Percentiles rank a stretch among this genome's conserved stretches.
Conservation (phyloP, 2,888 invertebrate species). For the Diabrotica balteata region DNA sequence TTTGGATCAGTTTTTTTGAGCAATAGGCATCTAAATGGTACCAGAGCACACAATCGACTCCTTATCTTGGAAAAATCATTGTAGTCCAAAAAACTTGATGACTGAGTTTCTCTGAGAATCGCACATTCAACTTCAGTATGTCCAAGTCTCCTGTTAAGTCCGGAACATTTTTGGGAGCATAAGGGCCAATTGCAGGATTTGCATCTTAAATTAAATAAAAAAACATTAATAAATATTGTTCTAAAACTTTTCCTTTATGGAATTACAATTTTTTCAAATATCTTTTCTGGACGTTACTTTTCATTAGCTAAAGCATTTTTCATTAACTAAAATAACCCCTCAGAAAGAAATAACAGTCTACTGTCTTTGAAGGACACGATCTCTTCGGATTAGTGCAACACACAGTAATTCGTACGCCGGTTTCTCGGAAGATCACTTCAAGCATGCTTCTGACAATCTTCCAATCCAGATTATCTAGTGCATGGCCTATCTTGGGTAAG, state of each 20-base stretch:
- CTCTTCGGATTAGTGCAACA: no score
- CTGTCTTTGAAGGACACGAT: no score
- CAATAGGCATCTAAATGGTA: constrained; percentile 70
- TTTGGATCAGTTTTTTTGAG: constrained; percentile 66
- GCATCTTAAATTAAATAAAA: constrained; percentile 62
- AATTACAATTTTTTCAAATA: no score
- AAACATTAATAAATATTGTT: background rate
- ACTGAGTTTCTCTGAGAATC: constrained; percentile 59
- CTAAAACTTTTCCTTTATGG: background rate
- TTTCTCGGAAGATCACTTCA: no score
- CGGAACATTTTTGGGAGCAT: constrained; percentile 69
- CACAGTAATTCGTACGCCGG: no score
- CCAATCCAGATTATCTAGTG: no score
- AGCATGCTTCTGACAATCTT: no score
- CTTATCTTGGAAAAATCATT: constrained; percentile 61
- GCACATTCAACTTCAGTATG: constrained; percentile 70
- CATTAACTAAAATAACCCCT: no score
- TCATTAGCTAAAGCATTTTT: no score
- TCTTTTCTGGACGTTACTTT: no score
- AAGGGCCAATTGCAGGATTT: constrained; percentile 78
- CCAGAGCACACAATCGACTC: constrained; percentile 65
- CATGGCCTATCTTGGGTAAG: no score
- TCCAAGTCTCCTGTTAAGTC: constrained; percentile 64
- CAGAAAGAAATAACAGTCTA: no score
- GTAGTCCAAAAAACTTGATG: constrained; percentile 57